Conservation (phyloP, 2,888 invertebrate genomes). For the Agapostemon virescens region DNA sequence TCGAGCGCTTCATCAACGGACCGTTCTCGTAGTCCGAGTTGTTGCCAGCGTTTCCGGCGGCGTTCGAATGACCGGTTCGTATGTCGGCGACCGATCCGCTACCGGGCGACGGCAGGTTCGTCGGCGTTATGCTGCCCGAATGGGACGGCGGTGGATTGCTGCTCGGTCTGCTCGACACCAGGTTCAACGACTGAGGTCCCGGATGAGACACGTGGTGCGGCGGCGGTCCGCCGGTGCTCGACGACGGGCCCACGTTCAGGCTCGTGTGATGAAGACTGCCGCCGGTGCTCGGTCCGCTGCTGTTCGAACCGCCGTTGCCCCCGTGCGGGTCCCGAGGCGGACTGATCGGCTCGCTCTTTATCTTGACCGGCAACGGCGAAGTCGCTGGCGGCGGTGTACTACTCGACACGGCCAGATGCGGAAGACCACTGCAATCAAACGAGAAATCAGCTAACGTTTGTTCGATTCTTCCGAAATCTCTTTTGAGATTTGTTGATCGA, state of each 20-base stretch:
- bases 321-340: slow-evolving; percentile 92
- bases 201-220: slow-evolving; percentile 75
- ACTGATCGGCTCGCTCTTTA: slow-evolving; percentile 97
- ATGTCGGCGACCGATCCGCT: slow-evolving; percentile 82
- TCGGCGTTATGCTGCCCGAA: slow-evolving; percentile 90
- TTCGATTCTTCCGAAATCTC: not conserved
- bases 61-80: slow-evolving; percentile 76
- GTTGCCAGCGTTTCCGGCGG: slow-evolving; percentile 80
- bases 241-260: slow-evolving; percentile 76
- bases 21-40: slow-evolving; percentile 85
- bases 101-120: slow-evolving; percentile 88
- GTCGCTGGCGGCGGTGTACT: slow-evolving; percentile 89
- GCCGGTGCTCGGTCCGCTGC: slow-evolving; percentile 79
- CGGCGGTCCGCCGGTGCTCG: slow-evolving; percentile 72
- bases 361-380: slow-evolving; percentile 92
- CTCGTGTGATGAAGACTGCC: slow-evolving; percentile 81
- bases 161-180: slow-evolving; percentile 77
- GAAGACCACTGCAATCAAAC: slow-evolving; percentile 84
- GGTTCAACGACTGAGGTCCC: slow-evolving; percentile 75
- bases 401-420: slow-evolving; percentile 89
- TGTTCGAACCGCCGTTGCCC: slow-evolving; percentile 74
- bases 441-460: not conserved
- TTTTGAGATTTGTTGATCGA: no score
- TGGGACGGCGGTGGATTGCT: slow-evolving; percentile 79
- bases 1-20: slow-evolving; percentile 89